Base-by-base conservation (phyloP, 2,113 vertebrate genomes). In the Pterocles gutturalis region DNA sequence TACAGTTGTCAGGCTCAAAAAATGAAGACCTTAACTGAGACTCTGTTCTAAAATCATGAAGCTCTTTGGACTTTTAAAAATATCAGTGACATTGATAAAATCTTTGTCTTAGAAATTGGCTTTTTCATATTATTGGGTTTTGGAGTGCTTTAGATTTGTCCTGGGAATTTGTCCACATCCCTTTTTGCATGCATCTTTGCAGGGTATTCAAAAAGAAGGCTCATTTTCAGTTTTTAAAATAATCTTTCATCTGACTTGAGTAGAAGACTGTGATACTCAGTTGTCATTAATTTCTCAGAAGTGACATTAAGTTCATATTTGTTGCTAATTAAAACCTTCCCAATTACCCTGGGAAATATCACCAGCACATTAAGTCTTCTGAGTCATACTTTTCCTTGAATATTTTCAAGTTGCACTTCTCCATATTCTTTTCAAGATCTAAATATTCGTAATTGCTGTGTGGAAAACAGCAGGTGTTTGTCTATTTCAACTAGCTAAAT, bases 291-390 rank as follows among this genome's bases (percentile, higher is more conserved):
- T 92, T 93, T 93, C 71, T 94, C 51, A 64, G 57, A 96, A 97
- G 76, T 95, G 58, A 77, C 86, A 86, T 95, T 93, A 98, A 98
- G 83, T 96, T 95, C 86, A 86, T 81, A 91, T 61, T 97, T 93
- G 89, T 80, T 96, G 89, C 84, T 98, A 97, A 98, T 98, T 98
- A 97, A 98, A 97, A 96, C 54, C 96, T 97, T 97, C 87, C 94
- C 85, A 90, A 96, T 96, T 95, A 96, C 77, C 66, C 81, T 93
- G 84, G 93, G 91, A 97, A 90, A 97, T 94, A 97, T 91, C 93
- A 93, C 41, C 53, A 83, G 54, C 76, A 75, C 45, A 76, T 91
- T 96, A 97, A 96, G 86, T 88, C 84, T 97, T 98, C 96, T 89
- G 87, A 97, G 94, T 97, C 92, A 90, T 94, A 94, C 67, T 96